A percentile compares a stretch with the other conserved stretches of the same genome.
Evolutionary conservation across 2,888 invertebrate genomes (phyloP).

Genomic region (Thecophora atra): DNA sequence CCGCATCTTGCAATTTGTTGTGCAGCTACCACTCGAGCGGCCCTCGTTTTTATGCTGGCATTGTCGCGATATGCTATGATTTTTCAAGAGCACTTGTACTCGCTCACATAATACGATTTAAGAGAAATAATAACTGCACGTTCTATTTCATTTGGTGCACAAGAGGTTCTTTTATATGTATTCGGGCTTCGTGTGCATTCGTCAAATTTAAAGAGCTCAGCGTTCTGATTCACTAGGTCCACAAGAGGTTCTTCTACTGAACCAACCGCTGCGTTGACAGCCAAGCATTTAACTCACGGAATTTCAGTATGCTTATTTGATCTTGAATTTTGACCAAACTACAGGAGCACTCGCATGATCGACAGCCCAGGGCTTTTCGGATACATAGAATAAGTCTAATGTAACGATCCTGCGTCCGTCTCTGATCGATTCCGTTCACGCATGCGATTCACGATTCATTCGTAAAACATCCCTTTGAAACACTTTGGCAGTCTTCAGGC

Average conservation of each 20-base stretch:
- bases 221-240: slow-evolving; percentile 12
- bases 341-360: neutral
- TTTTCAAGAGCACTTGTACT: slow-evolving; percentile 14
- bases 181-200: no score
- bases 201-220: neutral
- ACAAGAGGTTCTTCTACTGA: slow-evolving; percentile 11
- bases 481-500: neutral
- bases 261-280: no score
- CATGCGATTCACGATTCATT: neutral
- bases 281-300: neutral
- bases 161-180: slow-evolving; percentile 15
- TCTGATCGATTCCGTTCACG: neutral
- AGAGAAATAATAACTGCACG: slow-evolving; percentile 7
- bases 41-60: neutral
- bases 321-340: neutral
- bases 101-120: slow-evolving; percentile 9
- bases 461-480: neutral
- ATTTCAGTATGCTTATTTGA: neutral
- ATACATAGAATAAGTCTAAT: no score
- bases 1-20: neutral
- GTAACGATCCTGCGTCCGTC: neutral
- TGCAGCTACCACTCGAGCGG: neutral
- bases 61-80: slow-evolving; percentile 20
- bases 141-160: slow-evolving; percentile 15
- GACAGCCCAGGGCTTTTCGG: no score